A percentile compares a stretch with the other conserved stretches of the same genome.
These are phyloP conservation scores for Linnaemya tessellans DNA, from an alignment of 2,888 invertebrate genomes.

Conservation along the genomic window DNA sequence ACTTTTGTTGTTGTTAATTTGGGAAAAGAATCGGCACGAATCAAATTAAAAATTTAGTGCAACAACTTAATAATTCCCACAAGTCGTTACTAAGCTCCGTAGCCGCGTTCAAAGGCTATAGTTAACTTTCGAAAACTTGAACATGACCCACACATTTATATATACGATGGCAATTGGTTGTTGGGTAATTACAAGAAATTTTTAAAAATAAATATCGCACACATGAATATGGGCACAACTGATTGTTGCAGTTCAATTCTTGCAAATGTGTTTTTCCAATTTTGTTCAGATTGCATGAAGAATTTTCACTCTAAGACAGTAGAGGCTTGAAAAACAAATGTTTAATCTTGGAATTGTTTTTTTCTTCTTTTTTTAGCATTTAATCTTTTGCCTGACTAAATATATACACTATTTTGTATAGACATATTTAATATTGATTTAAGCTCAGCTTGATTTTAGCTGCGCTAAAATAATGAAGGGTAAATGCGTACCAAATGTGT, in stretches of 20 bases:
- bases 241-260: conserved; percentile 59
- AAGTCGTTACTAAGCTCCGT: no score
- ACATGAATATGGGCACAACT: conserved; percentile 55
- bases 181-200: background rate
- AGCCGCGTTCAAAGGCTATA: no score
- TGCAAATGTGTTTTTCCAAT: conserved; percentile 37
- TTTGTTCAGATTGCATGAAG: conserved; percentile 12
- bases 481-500: background rate
- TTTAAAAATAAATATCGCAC: conserved; percentile 35
- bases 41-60: no score
- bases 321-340: conserved; percentile 60
- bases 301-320: conserved; percentile 18
- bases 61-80: no score
- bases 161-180: background rate
- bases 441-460: conserved; percentile 4
- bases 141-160: no score
- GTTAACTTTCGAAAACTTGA: no score
- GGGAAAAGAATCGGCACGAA: no score
- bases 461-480: background rate
- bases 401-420: conserved; percentile 45
- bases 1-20: no score
- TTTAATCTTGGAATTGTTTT: conserved; percentile 64
- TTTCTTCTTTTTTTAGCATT: conserved; percentile 24
- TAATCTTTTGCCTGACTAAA: conserved; percentile 38
- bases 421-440: conserved; percentile 23